Conservation (phyloP, 1,140 invertebrate genomes). For the Scaptomyza graminum region DNA sequence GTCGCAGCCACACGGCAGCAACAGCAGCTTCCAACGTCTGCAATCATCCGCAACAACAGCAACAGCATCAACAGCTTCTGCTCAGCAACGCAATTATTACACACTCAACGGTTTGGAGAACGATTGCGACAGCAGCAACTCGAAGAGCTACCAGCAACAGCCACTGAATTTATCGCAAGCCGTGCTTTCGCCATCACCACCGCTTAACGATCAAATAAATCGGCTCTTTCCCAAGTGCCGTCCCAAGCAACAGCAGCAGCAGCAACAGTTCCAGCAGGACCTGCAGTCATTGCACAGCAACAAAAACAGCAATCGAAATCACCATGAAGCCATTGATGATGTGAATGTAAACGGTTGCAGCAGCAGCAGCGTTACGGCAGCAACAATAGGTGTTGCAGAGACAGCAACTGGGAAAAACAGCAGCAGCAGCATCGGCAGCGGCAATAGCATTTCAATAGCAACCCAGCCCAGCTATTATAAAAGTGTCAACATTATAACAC, state of each 20-base stretch:
- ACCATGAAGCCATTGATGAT: conserved; percentile 33
- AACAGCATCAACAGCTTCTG: conserved; percentile 23
- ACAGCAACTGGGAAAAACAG: conserved; percentile 15
- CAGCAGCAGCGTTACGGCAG: conserved; percentile 36
- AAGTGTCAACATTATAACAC: conserved; percentile 81
- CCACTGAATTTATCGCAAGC: conserved; percentile 70
- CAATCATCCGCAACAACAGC: conserved; percentile 39
- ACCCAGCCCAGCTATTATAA: conserved; percentile 70
- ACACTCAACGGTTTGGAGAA: conserved; percentile 52
- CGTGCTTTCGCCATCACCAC: conserved; percentile 84
- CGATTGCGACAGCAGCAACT: conserved; percentile 48
- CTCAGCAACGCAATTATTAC: conserved; percentile 43
- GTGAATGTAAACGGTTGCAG: conserved; percentile 35
- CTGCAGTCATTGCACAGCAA: conserved; percentile 22
- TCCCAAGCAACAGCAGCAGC: conserved; percentile 83
- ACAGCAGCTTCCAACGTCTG: conserved; percentile 40
- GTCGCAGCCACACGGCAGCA: conserved; percentile 42
- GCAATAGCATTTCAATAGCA: conserved; percentile 25
- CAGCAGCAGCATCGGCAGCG: conserved; percentile 8
- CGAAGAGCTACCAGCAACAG: conserved; percentile 47
- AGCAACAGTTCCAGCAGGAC: conserved; percentile 14
- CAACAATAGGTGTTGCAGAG: conserved; percentile 18
- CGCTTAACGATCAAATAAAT: conserved; percentile 89
- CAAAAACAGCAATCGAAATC: conserved; percentile 35
- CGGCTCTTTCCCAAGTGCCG: conserved; percentile 93